A percentile compares a stretch with the other conserved stretches of the same genome.
Conservation (phyloP, 2,888 invertebrate species). For the Tyria jacobaeae region DNA sequence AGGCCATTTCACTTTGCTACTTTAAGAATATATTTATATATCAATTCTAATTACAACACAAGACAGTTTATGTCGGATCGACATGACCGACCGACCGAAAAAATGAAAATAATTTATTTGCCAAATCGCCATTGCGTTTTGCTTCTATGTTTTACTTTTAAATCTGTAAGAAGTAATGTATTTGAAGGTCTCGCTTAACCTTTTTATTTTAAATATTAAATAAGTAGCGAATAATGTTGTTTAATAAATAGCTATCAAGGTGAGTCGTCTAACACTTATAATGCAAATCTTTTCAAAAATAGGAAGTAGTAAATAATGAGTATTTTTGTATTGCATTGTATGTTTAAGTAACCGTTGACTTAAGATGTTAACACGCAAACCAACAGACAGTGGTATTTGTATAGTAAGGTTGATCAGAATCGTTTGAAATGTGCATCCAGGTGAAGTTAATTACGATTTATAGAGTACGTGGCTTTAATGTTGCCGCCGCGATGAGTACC, state of each 20-base stretch:
- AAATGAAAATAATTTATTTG: background rate
- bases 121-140: background rate
- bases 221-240: background rate
- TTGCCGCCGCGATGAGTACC: constrained; percentile 2
- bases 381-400: background rate
- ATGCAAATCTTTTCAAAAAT: background rate
- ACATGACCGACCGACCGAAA: too few species aligned
- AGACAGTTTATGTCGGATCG: background rate
- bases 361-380: background rate
- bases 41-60: background rate
- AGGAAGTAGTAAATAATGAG: background rate
- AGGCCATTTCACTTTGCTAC: background rate
- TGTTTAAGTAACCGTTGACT: background rate
- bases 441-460: constrained; percentile 16
- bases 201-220: background rate
- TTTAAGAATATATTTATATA: background rate
- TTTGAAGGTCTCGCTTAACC: background rate
- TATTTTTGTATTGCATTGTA: background rate
- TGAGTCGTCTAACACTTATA: background rate
- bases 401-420: background rate
- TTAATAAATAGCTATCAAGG: background rate
- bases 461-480: constrained; percentile 1
- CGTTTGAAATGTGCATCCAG: constrained; percentile 9
- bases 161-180: background rate
- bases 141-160: background rate